Base-by-base conservation (phyloP, 2,888 invertebrate genomes). In the Papilio gigon region DNA sequence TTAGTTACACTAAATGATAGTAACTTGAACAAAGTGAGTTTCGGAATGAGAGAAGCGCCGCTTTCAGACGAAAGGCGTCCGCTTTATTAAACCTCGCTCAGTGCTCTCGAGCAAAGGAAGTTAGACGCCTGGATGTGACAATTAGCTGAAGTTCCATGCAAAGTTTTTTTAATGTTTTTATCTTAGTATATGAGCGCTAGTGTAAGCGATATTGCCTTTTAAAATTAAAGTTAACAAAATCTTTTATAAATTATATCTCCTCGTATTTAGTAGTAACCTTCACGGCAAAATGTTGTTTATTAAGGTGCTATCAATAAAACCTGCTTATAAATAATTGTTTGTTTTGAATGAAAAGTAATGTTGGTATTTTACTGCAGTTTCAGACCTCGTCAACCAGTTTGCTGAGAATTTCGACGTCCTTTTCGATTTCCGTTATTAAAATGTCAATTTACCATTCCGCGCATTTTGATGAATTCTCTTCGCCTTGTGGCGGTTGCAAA, bases 11-110 rank as follows among this genome's bases (percentile, higher is more conserved):
- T 60, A 59, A 64, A 59, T 59, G 27, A 50, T 44, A 64, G 30
- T 60, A 65, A 40, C 37, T 62, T 20, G 44, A 35, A 37, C 12
- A 61, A 61, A 70, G 68, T 69, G 67, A 35, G 73, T 69, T 66
- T 61, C 69, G 44, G 70, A 73, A 73, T 73, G 71, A 71, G 73
- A 72, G 70, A 64, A 14, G 62, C 65, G 71, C 67, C 68, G 47
- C 64, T 62, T 56, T 53, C 64, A 42, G 66, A n/a, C n/a, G 69
- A 72, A 75, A 71, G 71, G 73, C 71, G 74, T 73, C 74, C 75
- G 76, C 75, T 79, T 79, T 79, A 79, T 78, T 79, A 79, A 78
- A 78, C 76, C 78, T 67, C 76, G 73, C 76, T 73, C 72, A 68
- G 70, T 68, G 67, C 64, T 70, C 67, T 56, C 37, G 60, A 53